Percentiles rank a stretch among this genome's conserved stretches.
phyloP scores from a whole-genome alignment of 2,888 invertebrate genomes.

The Pristionchus japonicus region DNA sequence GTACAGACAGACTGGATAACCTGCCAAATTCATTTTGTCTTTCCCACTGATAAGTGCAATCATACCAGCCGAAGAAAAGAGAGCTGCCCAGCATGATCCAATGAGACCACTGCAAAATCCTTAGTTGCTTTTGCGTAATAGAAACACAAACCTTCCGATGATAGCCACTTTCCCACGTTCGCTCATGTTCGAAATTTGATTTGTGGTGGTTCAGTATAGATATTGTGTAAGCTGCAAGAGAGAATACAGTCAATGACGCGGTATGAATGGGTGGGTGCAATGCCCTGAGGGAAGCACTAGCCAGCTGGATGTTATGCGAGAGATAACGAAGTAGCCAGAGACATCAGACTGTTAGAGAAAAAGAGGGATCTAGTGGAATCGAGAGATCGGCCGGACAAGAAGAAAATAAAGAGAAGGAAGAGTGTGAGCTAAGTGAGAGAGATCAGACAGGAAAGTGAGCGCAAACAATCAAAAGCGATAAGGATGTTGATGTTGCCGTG shows the following conservation, averaged over 20 bases:
- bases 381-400: neutral
- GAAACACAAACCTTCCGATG: slow-evolving; percentile 56
- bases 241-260: neutral
- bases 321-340: neutral
- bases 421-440: neutral
- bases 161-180: slow-evolving; percentile 57
- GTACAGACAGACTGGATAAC: slow-evolving; percentile 89
- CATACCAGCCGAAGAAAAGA: slow-evolving; percentile 11
- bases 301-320: slow-evolving; percentile 7
- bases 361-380: neutral
- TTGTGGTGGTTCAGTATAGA: too few relatives aligned
- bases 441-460: too few relatives aligned
- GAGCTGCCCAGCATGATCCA: slow-evolving; percentile 94
- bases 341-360: neutral
- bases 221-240: too few relatives aligned
- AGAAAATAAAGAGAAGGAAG: neutral
- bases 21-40: slow-evolving; percentile 93
- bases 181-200: neutral
- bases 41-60: neutral
- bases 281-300: neutral
- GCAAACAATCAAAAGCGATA: too few relatives aligned
- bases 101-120: slow-evolving; percentile 86
- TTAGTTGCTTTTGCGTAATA: neutral
- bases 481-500: too few relatives aligned
- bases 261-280: neutral